Percentiles rank a stretch among this genome's conserved stretches.
These are phyloP conservation scores for Caenorhabditis macrosperma DNA, from an alignment of 2,888 invertebrate species.

Conservation along the genomic window DNA sequence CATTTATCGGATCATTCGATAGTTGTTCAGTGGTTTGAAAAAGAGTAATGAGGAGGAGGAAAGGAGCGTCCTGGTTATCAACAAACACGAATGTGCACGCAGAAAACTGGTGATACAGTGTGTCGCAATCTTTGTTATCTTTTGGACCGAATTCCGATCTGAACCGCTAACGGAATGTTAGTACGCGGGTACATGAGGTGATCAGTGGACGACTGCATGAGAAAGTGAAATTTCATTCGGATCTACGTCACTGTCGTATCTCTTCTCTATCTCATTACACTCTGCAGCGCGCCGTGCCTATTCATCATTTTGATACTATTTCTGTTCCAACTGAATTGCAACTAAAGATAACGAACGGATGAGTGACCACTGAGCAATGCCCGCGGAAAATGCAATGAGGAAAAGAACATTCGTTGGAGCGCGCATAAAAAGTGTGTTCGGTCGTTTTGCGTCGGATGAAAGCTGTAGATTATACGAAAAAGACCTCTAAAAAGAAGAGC, in stretches of 20 bases:
- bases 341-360: not conserved
- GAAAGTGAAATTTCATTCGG: slow-evolving; percentile 2
- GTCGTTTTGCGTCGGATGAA: not conserved
- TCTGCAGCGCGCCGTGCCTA: slow-evolving; percentile 9
- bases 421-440: not conserved
- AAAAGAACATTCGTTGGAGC: not conserved
- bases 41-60: not conserved
- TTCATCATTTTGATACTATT: slow-evolving; percentile 36
- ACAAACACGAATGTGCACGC: slow-evolving; percentile 8
- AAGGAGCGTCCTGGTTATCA: slow-evolving; percentile 11
- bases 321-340: slow-evolving; percentile 3
- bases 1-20: slow-evolving; percentile 25
- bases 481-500: slow-evolving; percentile 13
- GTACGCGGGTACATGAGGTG: slow-evolving; percentile 15
- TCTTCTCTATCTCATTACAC: slow-evolving; percentile 10
- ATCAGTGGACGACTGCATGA: slow-evolving; percentile 35
- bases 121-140: not conserved
- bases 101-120: slow-evolving; percentile 29
- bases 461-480: not conserved
- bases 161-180: slow-evolving; percentile 16
- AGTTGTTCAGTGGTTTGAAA: slow-evolving; percentile 6
- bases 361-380: not conserved
- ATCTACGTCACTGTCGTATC: slow-evolving; percentile 24
- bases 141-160: slow-evolving; percentile 13
- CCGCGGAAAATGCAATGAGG: not conserved